phyloP scores from a whole-genome alignment of 1,140 invertebrate genomes.

The Dendrolimus punctatus region DNA sequence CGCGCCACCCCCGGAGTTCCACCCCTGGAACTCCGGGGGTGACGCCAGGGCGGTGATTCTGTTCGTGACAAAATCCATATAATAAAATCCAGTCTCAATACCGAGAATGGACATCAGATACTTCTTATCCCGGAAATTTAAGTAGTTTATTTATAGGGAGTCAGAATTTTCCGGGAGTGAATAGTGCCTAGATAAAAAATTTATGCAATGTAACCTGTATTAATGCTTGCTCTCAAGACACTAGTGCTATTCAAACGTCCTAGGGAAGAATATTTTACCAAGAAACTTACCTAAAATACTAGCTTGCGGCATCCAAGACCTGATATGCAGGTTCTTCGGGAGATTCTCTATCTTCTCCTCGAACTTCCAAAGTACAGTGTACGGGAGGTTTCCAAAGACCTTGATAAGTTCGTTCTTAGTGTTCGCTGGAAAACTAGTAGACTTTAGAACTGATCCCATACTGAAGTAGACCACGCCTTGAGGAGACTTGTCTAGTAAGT shows the following conservation, averaged over 20 bases:
- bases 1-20: too few species aligned
- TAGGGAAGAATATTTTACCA: background rate
- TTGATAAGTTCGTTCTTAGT: conserved; percentile 18
- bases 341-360: conserved; percentile 45
- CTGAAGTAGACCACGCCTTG: conserved; percentile 74
- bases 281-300: conserved; percentile 67
- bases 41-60: too few species aligned
- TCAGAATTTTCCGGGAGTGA: too few species aligned
- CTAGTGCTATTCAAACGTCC: background rate
- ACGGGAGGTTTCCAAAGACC: conserved; percentile 22
- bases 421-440: conserved; percentile 25
- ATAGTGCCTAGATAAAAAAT: too few species aligned
- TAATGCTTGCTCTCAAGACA: too few species aligned
- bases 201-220: too few species aligned
- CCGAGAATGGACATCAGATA: too few species aligned
- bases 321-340: conserved; percentile 72
- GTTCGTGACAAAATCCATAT: too few species aligned
- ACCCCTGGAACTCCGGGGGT: too few species aligned
- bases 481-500: conserved; percentile 50
- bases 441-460: conserved; percentile 64
- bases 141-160: too few species aligned
- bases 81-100: too few species aligned
- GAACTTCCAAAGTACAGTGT: conserved; percentile 69
- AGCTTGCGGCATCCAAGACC: conserved; percentile 76
- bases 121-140: too few species aligned